Evolutionary conservation across 2,113 vertebrate genomes (phyloP).

Genomic region (Archilochus colubris): DNA sequence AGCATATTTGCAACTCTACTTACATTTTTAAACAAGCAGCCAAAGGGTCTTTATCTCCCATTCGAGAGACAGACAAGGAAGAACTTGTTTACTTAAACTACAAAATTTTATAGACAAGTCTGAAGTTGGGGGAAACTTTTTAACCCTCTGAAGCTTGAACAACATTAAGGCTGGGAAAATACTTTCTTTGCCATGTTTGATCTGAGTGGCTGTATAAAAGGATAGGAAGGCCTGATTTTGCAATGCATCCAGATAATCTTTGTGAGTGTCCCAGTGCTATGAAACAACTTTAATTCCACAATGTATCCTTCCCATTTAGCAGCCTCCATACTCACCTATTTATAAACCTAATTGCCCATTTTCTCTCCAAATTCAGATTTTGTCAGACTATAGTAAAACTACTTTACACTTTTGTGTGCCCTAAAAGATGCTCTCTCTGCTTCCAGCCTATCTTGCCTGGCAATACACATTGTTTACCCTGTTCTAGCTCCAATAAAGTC

Average conservation of each 20-base stretch:
- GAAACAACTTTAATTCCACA: not conserved
- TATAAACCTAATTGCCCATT: not conserved
- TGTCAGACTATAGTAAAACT: not conserved
- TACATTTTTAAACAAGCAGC: not conserved
- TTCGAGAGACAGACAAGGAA: not conserved
- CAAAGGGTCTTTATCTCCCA: not conserved
- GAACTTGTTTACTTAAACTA: constrained; percentile 40
- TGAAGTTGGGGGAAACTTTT: not conserved
- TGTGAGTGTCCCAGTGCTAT: not conserved
- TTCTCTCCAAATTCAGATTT: not conserved
- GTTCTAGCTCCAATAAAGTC: not conserved
- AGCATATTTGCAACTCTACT: not conserved
- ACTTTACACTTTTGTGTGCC: not conserved
- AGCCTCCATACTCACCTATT: not conserved
- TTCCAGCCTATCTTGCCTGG: not conserved
- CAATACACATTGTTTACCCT: not conserved
- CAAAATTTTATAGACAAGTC: constrained; percentile 1
- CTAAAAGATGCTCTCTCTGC: not conserved
- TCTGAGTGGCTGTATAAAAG: not conserved
- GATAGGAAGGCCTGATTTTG: not conserved
- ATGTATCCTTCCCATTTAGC: not conserved
- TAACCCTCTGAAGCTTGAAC: constrained; percentile 20
- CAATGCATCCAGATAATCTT: not conserved
- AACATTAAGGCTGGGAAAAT: not conserved
- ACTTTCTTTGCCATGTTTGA: not conserved